Percentiles rank a stretch among this genome's conserved stretches.
Conservation (phyloP, 2,797 vertebrate genomes). For the Cossypha niveicapilla region DNA sequence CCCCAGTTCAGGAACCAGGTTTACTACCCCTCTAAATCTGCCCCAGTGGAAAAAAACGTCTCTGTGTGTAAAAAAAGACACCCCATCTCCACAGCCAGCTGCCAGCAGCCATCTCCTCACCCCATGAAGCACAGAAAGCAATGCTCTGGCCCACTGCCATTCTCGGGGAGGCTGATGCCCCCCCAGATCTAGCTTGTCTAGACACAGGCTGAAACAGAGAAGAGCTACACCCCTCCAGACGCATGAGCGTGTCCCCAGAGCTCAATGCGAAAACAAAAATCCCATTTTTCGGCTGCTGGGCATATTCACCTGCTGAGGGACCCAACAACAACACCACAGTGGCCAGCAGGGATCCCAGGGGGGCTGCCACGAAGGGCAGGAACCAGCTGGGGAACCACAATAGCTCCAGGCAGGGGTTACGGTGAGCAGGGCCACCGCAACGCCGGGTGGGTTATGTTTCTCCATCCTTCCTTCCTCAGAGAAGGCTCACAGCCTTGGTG, state of each 20-base stretch:
- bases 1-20: neutral
- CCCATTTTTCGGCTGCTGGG: neutral
- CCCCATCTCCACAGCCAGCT: neutral
- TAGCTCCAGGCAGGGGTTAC: neutral
- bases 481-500: constrained; percentile 26
- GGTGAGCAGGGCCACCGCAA: neutral
- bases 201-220: neutral
- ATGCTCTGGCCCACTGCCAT: neutral
- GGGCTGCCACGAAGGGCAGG: neutral
- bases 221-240: neutral
- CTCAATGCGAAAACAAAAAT: neutral
- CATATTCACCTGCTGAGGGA: neutral
- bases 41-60: neutral
- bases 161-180: neutral
- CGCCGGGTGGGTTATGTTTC: neutral
- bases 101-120: neutral
- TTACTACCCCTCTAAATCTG: neutral
- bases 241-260: accelerated
- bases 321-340: accelerated
- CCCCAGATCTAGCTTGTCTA: constrained; percentile 17
- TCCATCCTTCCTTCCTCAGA: constrained; percentile 17
- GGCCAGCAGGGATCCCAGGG: neutral
- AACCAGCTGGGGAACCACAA: neutral
- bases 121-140: neutral
- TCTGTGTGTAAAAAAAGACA: neutral